Conservation (phyloP, 2,113 vertebrate genomes). For the Symphodus melops region DNA sequence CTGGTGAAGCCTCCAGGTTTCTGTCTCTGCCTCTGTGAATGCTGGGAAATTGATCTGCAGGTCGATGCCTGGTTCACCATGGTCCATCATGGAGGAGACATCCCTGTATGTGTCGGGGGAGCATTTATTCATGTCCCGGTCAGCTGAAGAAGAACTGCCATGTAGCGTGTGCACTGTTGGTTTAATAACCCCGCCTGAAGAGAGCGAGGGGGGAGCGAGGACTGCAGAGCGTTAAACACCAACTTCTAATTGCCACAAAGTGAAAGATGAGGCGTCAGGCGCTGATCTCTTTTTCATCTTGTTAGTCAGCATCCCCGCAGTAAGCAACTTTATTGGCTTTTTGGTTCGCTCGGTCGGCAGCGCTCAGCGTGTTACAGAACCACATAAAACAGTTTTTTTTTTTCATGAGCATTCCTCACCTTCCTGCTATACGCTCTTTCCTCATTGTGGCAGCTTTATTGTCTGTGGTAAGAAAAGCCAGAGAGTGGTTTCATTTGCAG, state of each 20-base stretch:
- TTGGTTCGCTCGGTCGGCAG: slow-evolving; percentile 17
- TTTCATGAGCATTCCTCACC: slow-evolving; percentile 31
- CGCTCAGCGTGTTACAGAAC: background rate
- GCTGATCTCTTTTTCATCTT: slow-evolving; percentile 47
- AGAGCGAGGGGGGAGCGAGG: background rate
- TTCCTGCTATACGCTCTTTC: slow-evolving; percentile 1
- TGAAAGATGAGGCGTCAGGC: slow-evolving; percentile 57
- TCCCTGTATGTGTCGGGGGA: slow-evolving; percentile 21
- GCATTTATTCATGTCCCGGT: slow-evolving; percentile 33
- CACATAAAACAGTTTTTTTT: slow-evolving; percentile 51
- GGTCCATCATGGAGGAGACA: slow-evolving; percentile 24
- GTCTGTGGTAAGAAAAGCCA: slow-evolving; percentile 31
- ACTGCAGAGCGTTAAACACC: slow-evolving; percentile 2
- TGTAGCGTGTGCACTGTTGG: background rate
- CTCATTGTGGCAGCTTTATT: slow-evolving; percentile 47
- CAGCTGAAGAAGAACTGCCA: background rate
- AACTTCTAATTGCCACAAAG: slow-evolving; percentile 55
- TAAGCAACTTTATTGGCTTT: slow-evolving; percentile 60
- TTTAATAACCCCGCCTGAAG: slow-evolving; percentile 9
- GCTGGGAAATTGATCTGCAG: slow-evolving; percentile 48
- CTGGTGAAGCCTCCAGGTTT: slow-evolving; percentile 14
- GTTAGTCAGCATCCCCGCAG: slow-evolving; percentile 59
- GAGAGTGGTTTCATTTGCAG: slow-evolving; percentile 30
- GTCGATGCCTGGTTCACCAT: slow-evolving; percentile 25
- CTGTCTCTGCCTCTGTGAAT: slow-evolving; percentile 21